Percentiles rank a stretch among this genome's conserved stretches.
phyloP scores from a whole-genome alignment of 2,797 vertebrate genomes.

The Brachyalestes nurse region DNA sequence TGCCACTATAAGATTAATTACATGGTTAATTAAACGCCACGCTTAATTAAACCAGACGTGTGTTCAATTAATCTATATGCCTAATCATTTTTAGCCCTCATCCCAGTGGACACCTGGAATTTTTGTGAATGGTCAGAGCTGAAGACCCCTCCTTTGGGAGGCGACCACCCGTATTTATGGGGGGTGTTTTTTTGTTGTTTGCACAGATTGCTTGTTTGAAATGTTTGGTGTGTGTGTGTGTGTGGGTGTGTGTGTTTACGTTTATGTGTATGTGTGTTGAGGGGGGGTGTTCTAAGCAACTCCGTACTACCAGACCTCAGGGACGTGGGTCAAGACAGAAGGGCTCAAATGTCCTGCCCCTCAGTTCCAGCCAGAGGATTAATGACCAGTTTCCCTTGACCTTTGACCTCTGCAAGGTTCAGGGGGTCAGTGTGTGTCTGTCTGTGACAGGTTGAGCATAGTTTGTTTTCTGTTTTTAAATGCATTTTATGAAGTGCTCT shows the following conservation, averaged over 20 bases:
- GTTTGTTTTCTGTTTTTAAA: conserved; percentile 12
- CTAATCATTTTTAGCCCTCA: conserved; percentile 80
- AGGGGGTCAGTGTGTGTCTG: conserved; percentile 59
- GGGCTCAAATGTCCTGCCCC: conserved; percentile 51
- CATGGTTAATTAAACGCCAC: conserved; percentile 83
- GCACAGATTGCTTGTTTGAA: conserved; percentile 36
- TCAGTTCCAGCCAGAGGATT: conserved; percentile 61
- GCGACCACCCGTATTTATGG: conserved; percentile 30
- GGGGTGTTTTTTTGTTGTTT: conserved; percentile 14
- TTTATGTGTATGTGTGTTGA: too few species aligned
- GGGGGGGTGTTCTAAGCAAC: conserved; percentile 23
- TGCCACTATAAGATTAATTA: conserved; percentile 84
- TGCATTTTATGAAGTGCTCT: neutral
- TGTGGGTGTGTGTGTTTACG: neutral
- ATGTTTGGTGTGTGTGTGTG: conserved; percentile 13
- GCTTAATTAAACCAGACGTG: conserved; percentile 85
- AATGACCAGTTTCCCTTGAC: conserved; percentile 62
- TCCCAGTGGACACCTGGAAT: conserved; percentile 52
- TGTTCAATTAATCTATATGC: conserved; percentile 85
- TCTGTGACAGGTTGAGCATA: conserved; percentile 9
- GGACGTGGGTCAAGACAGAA: conserved; percentile 10
- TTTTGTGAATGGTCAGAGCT: conserved; percentile 45
- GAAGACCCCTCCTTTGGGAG: conserved; percentile 29
- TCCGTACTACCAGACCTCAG: conserved; percentile 40
- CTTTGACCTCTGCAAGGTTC: conserved; percentile 62